Percentiles rank a stretch among this genome's conserved stretches.
phyloP scores from a whole-genome alignment of 2,797 vertebrate genomes.

The Hozukius guyotensis region DNA sequence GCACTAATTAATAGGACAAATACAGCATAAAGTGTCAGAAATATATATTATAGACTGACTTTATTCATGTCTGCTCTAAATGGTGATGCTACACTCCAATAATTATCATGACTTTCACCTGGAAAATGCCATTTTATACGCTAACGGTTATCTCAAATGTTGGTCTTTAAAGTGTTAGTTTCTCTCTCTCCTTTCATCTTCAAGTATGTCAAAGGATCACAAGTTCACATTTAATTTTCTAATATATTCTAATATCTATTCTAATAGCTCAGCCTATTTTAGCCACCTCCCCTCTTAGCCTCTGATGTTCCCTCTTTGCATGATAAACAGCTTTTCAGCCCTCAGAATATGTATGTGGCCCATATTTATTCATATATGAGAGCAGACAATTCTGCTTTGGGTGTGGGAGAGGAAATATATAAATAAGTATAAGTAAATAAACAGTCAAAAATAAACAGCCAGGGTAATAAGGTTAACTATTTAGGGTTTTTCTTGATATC shows the following conservation, averaged over 20 bases:
- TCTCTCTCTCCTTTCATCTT: slow-evolving; percentile 64
- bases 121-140: slow-evolving; percentile 51
- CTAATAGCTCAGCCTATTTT: slow-evolving; percentile 75
- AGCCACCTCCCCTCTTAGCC: slow-evolving; percentile 76
- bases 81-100: slow-evolving; percentile 2
- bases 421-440: slow-evolving; percentile 77
- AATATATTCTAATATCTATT: slow-evolving; percentile 73
- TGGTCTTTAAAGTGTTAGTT: slow-evolving; percentile 48
- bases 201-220: slow-evolving; percentile 67
- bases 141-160: slow-evolving; percentile 28
- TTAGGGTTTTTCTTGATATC: slow-evolving; percentile 73
- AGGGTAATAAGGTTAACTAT: slow-evolving; percentile 82
- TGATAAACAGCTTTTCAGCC: slow-evolving; percentile 84
- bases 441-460: slow-evolving; percentile 77
- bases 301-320: slow-evolving; percentile 80
- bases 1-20: slow-evolving; percentile 50
- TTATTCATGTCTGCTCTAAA: slow-evolving; percentile 2
- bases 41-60: not conserved
- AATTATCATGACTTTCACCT: slow-evolving; percentile 42
- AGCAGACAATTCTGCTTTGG: slow-evolving; percentile 69
- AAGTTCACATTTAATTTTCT: slow-evolving; percentile 75
- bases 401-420: slow-evolving; percentile 61
- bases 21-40: not conserved
- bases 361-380: slow-evolving; percentile 79
- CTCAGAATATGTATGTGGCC: slow-evolving; percentile 78